Evolutionary conservation across 1,140 invertebrate species (phyloP).

Genomic region (Aphidius ervi): DNA sequence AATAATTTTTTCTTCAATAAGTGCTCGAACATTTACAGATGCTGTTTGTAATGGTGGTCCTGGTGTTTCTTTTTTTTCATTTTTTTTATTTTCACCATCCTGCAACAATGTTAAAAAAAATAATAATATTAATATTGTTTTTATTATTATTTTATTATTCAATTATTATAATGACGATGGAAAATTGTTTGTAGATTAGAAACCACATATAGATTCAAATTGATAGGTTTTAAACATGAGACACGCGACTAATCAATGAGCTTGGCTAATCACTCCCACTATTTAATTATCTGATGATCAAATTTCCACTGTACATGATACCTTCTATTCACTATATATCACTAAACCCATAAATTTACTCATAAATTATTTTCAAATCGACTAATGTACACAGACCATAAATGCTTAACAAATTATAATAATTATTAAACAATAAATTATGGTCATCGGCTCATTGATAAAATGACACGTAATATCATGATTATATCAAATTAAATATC

Average conservation of each 20-base stretch:
- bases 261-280: conserved; percentile 43
- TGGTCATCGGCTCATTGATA: no score
- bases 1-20: conserved; percentile 90
- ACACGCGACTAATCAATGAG: conserved; percentile 42
- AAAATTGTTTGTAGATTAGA: conserved; percentile 22
- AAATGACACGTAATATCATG: no score
- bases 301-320: conserved; percentile 32
- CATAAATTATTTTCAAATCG: no score
- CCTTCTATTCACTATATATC: no score
- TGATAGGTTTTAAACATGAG: conserved; percentile 34
- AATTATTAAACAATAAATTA: no score
- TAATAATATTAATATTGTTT: neutral
- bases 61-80: conserved; percentile 75
- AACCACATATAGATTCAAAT: conserved; percentile 32
- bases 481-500: no score
- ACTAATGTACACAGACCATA: no score
- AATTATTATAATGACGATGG: neutral
- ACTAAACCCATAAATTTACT: no score
- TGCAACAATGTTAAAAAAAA: conserved; percentile 49
- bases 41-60: conserved; percentile 82
- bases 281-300: conserved; percentile 48
- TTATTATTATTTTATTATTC: neutral
- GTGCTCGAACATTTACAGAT: conserved; percentile 78
- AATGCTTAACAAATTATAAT: no score
- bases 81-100: conserved; percentile 82